Evolutionary conservation across 2,888 invertebrate species (phyloP).

Genomic region (Allolobophora icterica): DNA sequence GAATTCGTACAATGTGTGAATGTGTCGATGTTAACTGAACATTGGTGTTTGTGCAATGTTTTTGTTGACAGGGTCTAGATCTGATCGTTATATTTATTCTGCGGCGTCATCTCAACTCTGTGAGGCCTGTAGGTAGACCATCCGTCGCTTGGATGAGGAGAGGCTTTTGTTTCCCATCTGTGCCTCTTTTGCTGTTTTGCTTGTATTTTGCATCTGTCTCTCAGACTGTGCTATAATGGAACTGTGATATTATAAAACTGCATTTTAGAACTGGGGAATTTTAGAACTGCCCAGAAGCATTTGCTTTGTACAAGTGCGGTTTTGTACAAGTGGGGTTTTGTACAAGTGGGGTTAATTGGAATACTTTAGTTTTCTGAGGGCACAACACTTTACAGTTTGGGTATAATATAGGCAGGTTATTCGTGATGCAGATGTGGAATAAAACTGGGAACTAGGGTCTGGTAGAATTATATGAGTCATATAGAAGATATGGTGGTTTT

Average conservation of each 20-base stretch:
- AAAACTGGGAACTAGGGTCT: too few relatives aligned
- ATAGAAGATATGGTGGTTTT: too few relatives aligned
- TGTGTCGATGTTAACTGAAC: background rate
- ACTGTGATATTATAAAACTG: background rate
- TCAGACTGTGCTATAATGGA: background rate
- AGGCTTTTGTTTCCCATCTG: background rate
- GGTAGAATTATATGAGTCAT: too few relatives aligned
- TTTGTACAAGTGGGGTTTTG: too few relatives aligned
- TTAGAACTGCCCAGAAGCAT: background rate
- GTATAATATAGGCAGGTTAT: too few relatives aligned
- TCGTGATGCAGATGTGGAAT: too few relatives aligned
- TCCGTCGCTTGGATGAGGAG: background rate
- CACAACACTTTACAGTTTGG: too few relatives aligned
- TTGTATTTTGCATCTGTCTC: background rate
- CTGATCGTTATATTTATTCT: slow-evolving; percentile 27
- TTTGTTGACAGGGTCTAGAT: slow-evolving; percentile 5
- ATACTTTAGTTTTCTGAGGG: too few relatives aligned
- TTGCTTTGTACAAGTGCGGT: too few relatives aligned
- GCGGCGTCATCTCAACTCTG: background rate
- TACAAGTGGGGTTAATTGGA: too few relatives aligned
- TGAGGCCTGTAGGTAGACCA: slow-evolving; percentile 25
- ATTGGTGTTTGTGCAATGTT: background rate
- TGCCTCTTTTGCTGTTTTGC: background rate
- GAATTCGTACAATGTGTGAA: background rate
- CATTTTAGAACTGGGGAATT: background rate